phyloP scores from a whole-genome alignment of 37 sponge, comb jelly and placozoan species.

The Cladorhizidae sp. region DNA sequence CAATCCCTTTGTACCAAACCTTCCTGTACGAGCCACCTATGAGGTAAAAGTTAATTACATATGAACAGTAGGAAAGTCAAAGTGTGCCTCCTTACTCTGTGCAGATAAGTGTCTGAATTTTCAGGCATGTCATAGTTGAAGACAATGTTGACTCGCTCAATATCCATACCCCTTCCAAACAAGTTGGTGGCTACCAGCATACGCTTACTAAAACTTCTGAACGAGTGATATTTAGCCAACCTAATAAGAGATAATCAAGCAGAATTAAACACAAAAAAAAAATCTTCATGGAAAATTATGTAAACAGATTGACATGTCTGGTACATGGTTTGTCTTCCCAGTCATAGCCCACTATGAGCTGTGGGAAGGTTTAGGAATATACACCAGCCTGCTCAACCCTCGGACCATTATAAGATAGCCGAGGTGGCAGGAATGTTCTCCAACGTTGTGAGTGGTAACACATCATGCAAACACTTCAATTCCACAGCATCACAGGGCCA shows the following conservation, averaged over 20 bases:
- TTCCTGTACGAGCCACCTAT: slow-evolving; percentile 97
- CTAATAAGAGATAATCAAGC: slow-evolving; percentile 21
- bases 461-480: slow-evolving; percentile 35
- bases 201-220: slow-evolving; percentile 96
- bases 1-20: slow-evolving; percentile 98
- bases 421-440: slow-evolving; percentile 29
- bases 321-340: no score
- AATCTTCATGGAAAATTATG: not conserved
- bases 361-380: slow-evolving; percentile 83
- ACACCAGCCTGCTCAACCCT: slow-evolving; percentile 46
- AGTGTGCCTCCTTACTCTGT: slow-evolving; percentile 75
- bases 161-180: slow-evolving; percentile 99
- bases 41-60: not conserved
- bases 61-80: no score
- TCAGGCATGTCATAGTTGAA: slow-evolving; percentile 99
- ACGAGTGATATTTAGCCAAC: slow-evolving; percentile 91
- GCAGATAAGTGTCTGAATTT: slow-evolving; percentile 95
- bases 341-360: no score
- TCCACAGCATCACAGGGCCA: slow-evolving; percentile 37
- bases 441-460: slow-evolving; percentile 52
- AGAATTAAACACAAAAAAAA: not conserved
- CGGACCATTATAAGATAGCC: not conserved
- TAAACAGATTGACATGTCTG: no score
- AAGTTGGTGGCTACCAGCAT: slow-evolving; percentile 96
- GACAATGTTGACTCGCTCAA: slow-evolving; percentile 97